These are phyloP conservation scores for Heliconius ismenius DNA, from an alignment of 2,888 invertebrate species.

Conservation along the genomic window DNA sequence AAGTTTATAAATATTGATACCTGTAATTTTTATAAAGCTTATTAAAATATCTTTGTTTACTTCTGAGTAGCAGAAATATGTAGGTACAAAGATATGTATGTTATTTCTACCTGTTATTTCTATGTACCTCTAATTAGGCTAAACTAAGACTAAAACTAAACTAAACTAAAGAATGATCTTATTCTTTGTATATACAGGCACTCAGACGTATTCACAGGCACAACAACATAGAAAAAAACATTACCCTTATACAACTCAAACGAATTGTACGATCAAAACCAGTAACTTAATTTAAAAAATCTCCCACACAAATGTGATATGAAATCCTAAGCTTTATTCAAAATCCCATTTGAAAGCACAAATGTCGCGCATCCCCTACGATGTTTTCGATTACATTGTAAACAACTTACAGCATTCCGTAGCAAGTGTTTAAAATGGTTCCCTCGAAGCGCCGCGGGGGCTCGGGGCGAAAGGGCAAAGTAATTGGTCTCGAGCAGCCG, in stretches of 20 bases:
- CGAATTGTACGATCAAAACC: not conserved
- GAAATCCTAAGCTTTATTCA: conserved; percentile 56
- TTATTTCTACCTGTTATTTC: not conserved
- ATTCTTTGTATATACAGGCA: not conserved
- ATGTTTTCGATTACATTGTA: conserved; percentile 68
- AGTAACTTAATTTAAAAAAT: conserved; percentile 17
- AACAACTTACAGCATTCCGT: conserved; percentile 69
- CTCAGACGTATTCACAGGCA: not conserved
- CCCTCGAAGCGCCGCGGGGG: conserved; percentile 50
- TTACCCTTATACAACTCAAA: not conserved
- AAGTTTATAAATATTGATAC: no score
- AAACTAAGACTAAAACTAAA: not conserved
- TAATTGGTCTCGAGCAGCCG: conserved; percentile 56
- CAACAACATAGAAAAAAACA: not conserved
- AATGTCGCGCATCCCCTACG: conserved; percentile 48
- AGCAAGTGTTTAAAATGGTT: conserved; percentile 69
- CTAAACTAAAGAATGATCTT: no score
- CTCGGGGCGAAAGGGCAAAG: conserved; percentile 59
- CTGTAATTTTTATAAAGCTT: no score
- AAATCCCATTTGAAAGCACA: conserved; percentile 55
- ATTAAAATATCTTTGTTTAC: no score
- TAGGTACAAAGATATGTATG: not conserved
- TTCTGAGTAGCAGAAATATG: not conserved
- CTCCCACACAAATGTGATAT: conserved; percentile 18
- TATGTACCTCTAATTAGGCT: no score